phyloP scores from a whole-genome alignment of 2,113 vertebrate species.

The Terrapene triunguis region DNA sequence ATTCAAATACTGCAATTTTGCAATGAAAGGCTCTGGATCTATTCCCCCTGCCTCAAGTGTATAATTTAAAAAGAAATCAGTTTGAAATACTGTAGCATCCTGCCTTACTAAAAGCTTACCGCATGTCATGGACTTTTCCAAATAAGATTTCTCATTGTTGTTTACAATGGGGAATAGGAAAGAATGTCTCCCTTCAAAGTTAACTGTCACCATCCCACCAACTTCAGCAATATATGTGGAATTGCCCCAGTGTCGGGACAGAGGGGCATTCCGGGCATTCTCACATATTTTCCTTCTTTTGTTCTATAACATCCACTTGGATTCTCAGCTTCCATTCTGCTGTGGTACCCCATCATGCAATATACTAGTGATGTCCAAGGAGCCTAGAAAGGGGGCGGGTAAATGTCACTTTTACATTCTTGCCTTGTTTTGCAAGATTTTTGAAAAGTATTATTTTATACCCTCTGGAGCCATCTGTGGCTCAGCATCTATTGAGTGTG shows the following conservation, averaged over 20 bases:
- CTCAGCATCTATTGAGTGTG: neutral
- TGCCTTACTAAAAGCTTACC: neutral
- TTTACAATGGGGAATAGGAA: neutral
- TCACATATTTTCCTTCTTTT: neutral
- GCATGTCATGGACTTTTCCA: neutral
- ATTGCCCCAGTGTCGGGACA: neutral
- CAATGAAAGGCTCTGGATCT: neutral
- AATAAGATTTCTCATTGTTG: neutral
- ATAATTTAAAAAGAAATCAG: neutral
- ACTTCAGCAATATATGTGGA: neutral
- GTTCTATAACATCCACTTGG: neutral
- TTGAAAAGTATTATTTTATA: neutral
- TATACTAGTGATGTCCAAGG: neutral
- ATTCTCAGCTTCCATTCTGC: neutral
- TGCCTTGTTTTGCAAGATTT: neutral
- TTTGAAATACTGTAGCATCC: neutral
- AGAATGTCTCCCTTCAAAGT: neutral
- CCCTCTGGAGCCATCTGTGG: neutral
- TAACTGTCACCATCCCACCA: neutral
- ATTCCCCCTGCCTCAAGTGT: neutral
- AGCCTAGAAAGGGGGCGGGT: neutral
- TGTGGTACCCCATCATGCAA: neutral
- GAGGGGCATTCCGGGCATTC: neutral
- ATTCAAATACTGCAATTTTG: slow-evolving; percentile 36
- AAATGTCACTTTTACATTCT: neutral